Percentiles rank a stretch among this genome's conserved stretches.
These are phyloP conservation scores for Oncorhynchus gorbuscha DNA, from an alignment of 2,113 vertebrate genomes.

Conservation along the genomic window DNA sequence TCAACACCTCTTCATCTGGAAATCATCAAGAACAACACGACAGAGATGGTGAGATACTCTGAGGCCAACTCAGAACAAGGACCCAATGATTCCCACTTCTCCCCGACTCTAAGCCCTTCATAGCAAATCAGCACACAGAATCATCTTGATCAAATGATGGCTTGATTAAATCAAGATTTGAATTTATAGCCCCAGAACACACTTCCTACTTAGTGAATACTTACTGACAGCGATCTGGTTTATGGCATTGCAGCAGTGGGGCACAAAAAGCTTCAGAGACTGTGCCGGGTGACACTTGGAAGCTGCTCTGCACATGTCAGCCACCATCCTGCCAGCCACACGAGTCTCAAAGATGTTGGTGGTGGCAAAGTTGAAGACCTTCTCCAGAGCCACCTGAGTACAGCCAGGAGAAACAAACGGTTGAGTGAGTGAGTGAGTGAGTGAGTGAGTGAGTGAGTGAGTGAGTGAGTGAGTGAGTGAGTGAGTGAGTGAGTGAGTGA, in stretches of 20 bases:
- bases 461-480: no score
- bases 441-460: background rate
- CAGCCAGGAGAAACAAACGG: constrained; percentile 16
- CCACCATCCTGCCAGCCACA: constrained; percentile 95
- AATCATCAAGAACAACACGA: constrained; percentile 13
- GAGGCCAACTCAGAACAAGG: background rate
- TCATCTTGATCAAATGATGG: background rate
- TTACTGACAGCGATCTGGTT: constrained; percentile 93
- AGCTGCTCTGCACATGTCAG: constrained; percentile 96
- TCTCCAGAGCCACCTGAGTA: constrained; percentile 89
- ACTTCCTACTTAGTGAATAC: constrained; percentile 51
- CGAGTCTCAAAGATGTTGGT: constrained; percentile 98
- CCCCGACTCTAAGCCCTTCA: background rate
- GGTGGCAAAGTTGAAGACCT: constrained; percentile 95
- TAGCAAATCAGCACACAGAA: background rate
- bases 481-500: background rate
- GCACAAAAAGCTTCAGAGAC: constrained; percentile 92
- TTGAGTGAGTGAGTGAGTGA: background rate
- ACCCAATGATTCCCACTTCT: background rate
- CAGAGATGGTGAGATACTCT: background rate
- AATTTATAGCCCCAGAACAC: no score
- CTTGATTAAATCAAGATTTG: background rate
- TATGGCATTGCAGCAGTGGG: constrained; percentile 91
- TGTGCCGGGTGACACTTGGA: constrained; percentile 93
- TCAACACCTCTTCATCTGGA: constrained; percentile 92